Percentiles rank a stretch among this genome's conserved stretches.
phyloP scores from a whole-genome alignment of 2,113 vertebrate species.

The Neodon shergylaensis region DNA sequence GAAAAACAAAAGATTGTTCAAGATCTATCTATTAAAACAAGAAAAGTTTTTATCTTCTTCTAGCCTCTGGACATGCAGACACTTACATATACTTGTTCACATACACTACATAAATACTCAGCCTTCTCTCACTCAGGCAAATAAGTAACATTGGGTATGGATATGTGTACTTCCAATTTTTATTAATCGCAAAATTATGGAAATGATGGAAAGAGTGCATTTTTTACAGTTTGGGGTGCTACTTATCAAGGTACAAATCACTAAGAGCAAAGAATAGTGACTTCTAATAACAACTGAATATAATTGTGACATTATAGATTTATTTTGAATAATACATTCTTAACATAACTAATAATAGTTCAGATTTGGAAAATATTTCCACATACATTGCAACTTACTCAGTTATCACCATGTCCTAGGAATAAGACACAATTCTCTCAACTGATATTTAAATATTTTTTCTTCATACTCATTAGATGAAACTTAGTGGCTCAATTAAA shows the following conservation, averaged over 20 bases:
- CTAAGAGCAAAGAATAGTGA: not conserved
- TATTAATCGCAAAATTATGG: not conserved
- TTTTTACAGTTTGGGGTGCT: not conserved
- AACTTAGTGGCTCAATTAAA: not conserved
- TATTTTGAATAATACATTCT: not conserved
- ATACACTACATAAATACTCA: too few species aligned
- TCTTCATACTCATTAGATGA: not conserved
- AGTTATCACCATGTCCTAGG: not conserved
- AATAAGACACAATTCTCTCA: not conserved
- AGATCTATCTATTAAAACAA: too few species aligned
- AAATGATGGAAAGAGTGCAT: not conserved
- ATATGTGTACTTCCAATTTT: not conserved
- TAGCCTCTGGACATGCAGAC: not conserved
- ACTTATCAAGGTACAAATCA: not conserved
- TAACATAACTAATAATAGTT: not conserved
- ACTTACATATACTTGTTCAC: not conserved
- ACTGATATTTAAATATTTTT: slow-evolving; percentile 21
- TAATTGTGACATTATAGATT: not conserved
- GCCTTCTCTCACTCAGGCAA: not conserved
- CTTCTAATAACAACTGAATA: not conserved
- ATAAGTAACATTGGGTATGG: not conserved
- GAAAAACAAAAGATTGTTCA: too few species aligned
- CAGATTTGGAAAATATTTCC: not conserved
- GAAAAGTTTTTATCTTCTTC: too few species aligned
- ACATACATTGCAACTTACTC: not conserved